phyloP scores from a whole-genome alignment of 64 coral and sea anemone genomes.

The Catalaphyllia jardinei region DNA sequence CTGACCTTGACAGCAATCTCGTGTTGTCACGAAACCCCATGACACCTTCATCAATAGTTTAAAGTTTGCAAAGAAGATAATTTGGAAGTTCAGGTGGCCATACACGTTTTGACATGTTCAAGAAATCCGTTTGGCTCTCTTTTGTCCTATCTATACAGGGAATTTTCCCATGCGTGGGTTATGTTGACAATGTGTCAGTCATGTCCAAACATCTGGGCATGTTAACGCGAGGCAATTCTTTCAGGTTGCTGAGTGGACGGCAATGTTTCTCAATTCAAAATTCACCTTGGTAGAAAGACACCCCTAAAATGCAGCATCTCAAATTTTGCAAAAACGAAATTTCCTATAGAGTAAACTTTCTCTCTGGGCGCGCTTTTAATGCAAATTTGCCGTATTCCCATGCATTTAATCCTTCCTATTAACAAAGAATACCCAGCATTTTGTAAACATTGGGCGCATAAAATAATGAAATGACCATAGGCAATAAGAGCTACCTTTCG shows the following conservation, averaged over 20 bases:
- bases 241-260: background rate
- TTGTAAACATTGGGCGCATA: constrained; percentile 84
- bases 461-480: constrained; percentile 87
- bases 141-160: constrained; percentile 15
- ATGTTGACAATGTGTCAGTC: constrained; percentile 10
- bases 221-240: background rate
- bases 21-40: background rate
- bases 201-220: background rate
- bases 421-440: constrained; percentile 69
- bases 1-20: background rate
- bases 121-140: constrained; percentile 22
- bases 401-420: constrained; percentile 75
- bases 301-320: background rate
- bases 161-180: constrained; percentile 13
- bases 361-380: background rate
- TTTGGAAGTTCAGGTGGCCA: constrained; percentile 11
- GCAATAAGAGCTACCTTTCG: constrained; percentile 70
- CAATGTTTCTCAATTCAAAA: background rate
- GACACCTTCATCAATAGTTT: background rate
- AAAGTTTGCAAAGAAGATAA: constrained; percentile 6
- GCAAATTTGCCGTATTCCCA: constrained; percentile 62
- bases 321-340: background rate
- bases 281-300: background rate
- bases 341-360: background rate
- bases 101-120: constrained; percentile 19